Base-by-base conservation (phyloP, 2,797 vertebrate species). In the Siniperca undulata region DNA sequence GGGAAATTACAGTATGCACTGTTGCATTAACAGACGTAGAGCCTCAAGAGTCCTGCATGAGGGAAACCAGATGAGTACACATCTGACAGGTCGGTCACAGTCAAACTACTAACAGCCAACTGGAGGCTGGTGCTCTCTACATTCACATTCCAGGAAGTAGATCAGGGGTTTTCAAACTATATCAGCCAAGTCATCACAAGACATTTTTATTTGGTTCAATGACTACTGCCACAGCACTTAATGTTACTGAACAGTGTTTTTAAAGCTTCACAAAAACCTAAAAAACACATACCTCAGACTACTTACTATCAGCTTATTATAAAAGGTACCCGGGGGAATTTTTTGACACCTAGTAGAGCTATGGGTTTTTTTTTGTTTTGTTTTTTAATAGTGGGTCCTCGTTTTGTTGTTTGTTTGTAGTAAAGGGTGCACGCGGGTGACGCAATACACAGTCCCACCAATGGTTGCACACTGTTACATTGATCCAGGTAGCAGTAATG, bases 151-250 rank as follows among this genome's bases (percentile, higher is more conserved):
- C 72, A 20, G 48, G 48, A 65, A 19, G 22, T 27, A 62, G 60
- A 74, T 74, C 72, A 40, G 60, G 60, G 73, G 46, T 46, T 64
- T 74, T 65, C 27, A 74, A 50, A 74, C 60, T 53, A 14, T 17
- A 13, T 52, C 44, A 24, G 69, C 46, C 59, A 64, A 74, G 48
- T 53, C 34, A 27, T 62, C 60, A 74, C 72, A 74, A 8, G 60
- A 53, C 24, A 24, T 24, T 3, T 40, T 19, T 52, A 27, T 64
- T 53, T 62, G 72, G 52, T 20, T 40, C 55, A 60, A 7, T 24
- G 68, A 44, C 22, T 55, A 6, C 52, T 24, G 52, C 36, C 50
- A 40, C 22, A 69, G 34, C 50, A n/a, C 17, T 19, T 34, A 48
- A 48, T 48, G 64, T 53, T 38, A 16, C 6, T 3, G 30, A 27